Conservation (phyloP, 2,797 vertebrate species). For the Bufotes viridis region DNA sequence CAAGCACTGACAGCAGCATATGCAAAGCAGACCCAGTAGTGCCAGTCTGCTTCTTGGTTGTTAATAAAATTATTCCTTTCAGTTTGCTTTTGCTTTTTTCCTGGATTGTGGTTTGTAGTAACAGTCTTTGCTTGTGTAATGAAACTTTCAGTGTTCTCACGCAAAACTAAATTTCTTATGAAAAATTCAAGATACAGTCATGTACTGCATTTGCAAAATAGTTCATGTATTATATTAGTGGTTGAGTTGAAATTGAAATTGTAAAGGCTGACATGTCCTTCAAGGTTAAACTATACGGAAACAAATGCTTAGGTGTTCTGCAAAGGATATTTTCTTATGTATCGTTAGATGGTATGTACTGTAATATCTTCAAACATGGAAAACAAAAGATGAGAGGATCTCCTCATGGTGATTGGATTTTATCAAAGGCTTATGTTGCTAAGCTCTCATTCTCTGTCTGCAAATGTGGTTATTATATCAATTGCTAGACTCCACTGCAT, state of each 20-base stretch:
- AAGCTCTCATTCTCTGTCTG: constrained; percentile 31
- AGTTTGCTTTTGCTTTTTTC: not conserved
- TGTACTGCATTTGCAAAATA: not conserved
- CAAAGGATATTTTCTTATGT: not conserved
- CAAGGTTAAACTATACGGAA: not conserved
- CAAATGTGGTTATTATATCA: constrained; percentile 50
- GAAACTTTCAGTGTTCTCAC: not conserved
- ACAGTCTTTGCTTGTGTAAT: not conserved
- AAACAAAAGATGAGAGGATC: constrained; percentile 14
- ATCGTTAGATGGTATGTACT: not conserved
- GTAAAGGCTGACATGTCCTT: not conserved
- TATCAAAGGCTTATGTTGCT: constrained; percentile 34
- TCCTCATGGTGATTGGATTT: not conserved
- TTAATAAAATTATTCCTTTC: not conserved
- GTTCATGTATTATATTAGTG: not conserved
- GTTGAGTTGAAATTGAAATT: not conserved
- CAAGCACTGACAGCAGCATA: too few relatives aligned
- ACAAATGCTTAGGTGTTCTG: not conserved
- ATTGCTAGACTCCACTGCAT: constrained; percentile 22
- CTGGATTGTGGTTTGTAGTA: not conserved
- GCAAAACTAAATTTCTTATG: constrained; percentile 12
- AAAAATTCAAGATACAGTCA: constrained; percentile 1
- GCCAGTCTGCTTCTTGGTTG: too few relatives aligned
- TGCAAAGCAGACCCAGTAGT: too few relatives aligned
- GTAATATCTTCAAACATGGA: not conserved